Base-by-base conservation (phyloP, 2,113 vertebrate genomes). In the Barnardius zonarius region DNA sequence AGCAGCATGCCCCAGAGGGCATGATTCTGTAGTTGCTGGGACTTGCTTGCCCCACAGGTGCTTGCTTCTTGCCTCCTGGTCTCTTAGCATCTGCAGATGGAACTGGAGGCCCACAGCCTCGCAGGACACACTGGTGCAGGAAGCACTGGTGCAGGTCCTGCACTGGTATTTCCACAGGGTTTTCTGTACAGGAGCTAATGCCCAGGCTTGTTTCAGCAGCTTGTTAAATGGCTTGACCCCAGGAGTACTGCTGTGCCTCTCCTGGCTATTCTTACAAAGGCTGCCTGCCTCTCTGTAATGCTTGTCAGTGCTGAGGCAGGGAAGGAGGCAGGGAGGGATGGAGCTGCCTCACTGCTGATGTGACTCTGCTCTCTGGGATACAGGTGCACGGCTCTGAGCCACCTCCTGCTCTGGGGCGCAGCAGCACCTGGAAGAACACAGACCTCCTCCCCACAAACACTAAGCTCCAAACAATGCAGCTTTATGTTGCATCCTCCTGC, bases 221-320 rank as follows among this genome's bases (percentile, higher is more conserved):
- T 80, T 1, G 0, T 61, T 25, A 67, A 61, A 30, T 18, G 39
- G 11, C 27, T 48, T 70, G 57, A 44, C 55, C 48, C 33, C 0
- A 0, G 37, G 18, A 82, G 22, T 3, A 2, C 55, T 72, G 68
- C 44, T 2, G 0, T 2, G 1, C 49, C 54, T 17, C 62, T 72
- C 27, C 83, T 49, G 35, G 54, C 70, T 74, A 8, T 55, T 63
- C 79, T 82, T 48, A 30, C 33, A 33, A 51, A 46, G 59, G 74
- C 57, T 70, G 35, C 72, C 35, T 27, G 35, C 48, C 64, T 49
- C 59, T 49, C 61, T 74, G 78, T 33, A 4, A 20, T 25, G 51
- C 33, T 88, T 55, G 28, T 69, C 73, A 28, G 62, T 35, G 52
- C 66, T 7, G 2, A 31, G 72, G n/a, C 30, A 41, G 33, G 22